Evolutionary conservation across 1,140 invertebrate genomes (phyloP).

Genomic region (Drosophila kohkoa): DNA sequence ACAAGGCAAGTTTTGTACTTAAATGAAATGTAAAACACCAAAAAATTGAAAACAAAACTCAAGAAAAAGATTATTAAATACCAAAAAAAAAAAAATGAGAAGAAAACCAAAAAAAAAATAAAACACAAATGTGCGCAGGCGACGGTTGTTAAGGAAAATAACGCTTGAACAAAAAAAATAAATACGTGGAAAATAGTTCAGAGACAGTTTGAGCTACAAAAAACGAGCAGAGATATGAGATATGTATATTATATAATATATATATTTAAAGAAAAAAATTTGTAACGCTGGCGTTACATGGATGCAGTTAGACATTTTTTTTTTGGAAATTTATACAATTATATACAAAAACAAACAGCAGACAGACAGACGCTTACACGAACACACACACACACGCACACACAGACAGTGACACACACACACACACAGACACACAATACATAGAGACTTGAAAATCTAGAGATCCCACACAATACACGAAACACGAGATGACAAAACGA

Average conservation of each 20-base stretch:
- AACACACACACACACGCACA: background rate
- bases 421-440: constrained; percentile 11
- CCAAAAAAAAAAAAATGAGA: constrained; percentile 3
- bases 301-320: constrained; percentile 48
- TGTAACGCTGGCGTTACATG: constrained; percentile 59
- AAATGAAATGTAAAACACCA: constrained; percentile 72
- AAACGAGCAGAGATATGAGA: constrained; percentile 36
- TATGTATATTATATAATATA: constrained; percentile 44
- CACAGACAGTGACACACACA: background rate
- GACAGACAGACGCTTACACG: constrained; percentile 17
- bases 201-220: constrained; percentile 18
- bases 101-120: constrained; percentile 32
- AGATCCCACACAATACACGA: constrained; percentile 17
- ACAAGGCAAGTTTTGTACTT: constrained; percentile 66
- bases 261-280: constrained; percentile 17
- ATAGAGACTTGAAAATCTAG: constrained; percentile 19
- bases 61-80: constrained; percentile 7
- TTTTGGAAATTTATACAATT: constrained; percentile 53
- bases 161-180: constrained; percentile 21
- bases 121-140: constrained; percentile 59
- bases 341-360: constrained; percentile 43
- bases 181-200: constrained; percentile 18
- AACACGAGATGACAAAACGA: constrained; percentile 32
- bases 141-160: constrained; percentile 65
- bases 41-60: constrained; percentile 47